Conservation (phyloP, 2,888 invertebrate genomes). For the Calameuta idolon region DNA sequence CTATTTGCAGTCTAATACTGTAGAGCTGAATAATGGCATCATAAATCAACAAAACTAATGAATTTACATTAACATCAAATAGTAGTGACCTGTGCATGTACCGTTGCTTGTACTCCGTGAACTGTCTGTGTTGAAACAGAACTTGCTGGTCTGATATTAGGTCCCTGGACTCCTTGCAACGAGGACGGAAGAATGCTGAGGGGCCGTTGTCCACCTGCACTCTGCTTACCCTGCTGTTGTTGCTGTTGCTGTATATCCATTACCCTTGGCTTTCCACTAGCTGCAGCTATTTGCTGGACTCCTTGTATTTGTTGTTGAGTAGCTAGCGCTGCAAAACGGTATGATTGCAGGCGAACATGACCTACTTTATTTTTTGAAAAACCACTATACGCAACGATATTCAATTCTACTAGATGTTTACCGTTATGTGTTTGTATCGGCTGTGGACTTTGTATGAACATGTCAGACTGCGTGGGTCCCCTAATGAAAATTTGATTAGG, state of each 20-base stretch:
- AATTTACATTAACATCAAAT: background rate
- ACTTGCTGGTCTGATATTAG: constrained; percentile 79
- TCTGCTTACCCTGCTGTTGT: constrained; percentile 53
- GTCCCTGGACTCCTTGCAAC: constrained; percentile 68
- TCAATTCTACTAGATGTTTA: constrained; percentile 42
- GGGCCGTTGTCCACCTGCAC: constrained; percentile 56
- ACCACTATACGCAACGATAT: background rate
- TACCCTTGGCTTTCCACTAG: constrained; percentile 59
- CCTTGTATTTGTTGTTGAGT: constrained; percentile 66
- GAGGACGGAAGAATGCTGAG: constrained; percentile 74
- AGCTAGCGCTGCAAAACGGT: constrained; percentile 54
- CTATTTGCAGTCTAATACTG: background rate
- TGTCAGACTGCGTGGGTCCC: constrained; percentile 81
- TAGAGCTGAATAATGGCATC: background rate
- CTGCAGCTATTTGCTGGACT: constrained; percentile 64
- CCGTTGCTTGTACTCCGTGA: constrained; percentile 65
- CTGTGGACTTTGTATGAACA: constrained; percentile 87
- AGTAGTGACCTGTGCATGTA: constrained; percentile 59
- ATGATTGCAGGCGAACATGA: background rate
- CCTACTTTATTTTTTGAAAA: background rate
- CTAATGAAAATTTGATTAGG: constrained; percentile 87
- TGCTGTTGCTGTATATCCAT: constrained; percentile 67
- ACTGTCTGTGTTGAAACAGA: constrained; percentile 88
- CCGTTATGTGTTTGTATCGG: constrained; percentile 77
- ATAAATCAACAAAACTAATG: background rate